These are phyloP conservation scores for Terebella lapidaria DNA, from an alignment of 2,888 invertebrate species.

Conservation along the genomic window DNA sequence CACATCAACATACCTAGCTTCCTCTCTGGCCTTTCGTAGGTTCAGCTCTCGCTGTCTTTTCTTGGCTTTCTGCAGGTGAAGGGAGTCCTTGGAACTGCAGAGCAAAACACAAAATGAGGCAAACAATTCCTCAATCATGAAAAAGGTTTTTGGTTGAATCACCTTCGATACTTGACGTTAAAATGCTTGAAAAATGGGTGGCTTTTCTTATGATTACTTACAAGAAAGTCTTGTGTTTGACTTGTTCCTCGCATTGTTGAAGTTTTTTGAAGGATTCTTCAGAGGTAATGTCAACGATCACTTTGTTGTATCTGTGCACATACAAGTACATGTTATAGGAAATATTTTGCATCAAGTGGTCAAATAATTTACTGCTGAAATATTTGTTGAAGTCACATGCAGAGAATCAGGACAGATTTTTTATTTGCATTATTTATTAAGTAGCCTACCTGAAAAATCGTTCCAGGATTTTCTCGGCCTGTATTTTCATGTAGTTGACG, in stretches of 20 bases:
- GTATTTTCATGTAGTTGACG: slow-evolving; percentile 43
- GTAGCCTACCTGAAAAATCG: slow-evolving; percentile 40
- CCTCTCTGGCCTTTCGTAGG: slow-evolving; percentile 39
- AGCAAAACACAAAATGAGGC: neutral
- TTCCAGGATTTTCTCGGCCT: slow-evolving; percentile 44
- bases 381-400: too few relatives aligned
- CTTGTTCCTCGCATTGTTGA: slow-evolving; percentile 46
- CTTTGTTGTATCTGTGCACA: slow-evolving; percentile 3
- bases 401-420: too few relatives aligned
- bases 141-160: too few relatives aligned
- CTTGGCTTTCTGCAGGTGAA: slow-evolving; percentile 44
- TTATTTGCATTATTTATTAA: too few relatives aligned
- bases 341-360: neutral
- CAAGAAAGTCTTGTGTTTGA: slow-evolving; percentile 46
- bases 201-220: too few relatives aligned
- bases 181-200: too few relatives aligned
- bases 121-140: too few relatives aligned
- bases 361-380: too few relatives aligned
- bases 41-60: slow-evolving; percentile 43
- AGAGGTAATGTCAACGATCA: slow-evolving; percentile 38
- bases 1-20: slow-evolving; percentile 36
- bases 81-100: slow-evolving; percentile 46
- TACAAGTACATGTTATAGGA: neutral
- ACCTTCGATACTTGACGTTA: too few relatives aligned
- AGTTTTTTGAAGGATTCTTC: slow-evolving; percentile 44